Base-by-base conservation (phyloP, 2,888 invertebrate species). In the Acanthacorydalis orientalis region DNA sequence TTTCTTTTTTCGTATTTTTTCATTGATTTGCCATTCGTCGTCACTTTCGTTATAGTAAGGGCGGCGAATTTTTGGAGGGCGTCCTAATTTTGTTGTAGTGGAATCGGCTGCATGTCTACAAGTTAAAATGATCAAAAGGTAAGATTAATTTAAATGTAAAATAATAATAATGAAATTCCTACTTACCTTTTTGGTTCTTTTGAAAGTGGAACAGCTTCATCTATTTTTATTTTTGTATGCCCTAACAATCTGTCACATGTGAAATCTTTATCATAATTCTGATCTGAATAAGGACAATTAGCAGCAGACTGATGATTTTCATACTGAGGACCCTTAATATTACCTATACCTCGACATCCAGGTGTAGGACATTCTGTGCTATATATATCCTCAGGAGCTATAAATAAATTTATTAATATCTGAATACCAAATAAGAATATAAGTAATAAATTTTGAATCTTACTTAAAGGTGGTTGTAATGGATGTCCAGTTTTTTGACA, bases 281-380 rank as follows among this genome's bases (percentile, higher is more conserved):
- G 70, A 14, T 72, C 63, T 1, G 76, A 71, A 68, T 88, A 88
- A 0, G 88, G 89, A 62, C 89, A 89, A 48, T 80, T 74, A 44
- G 78, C 73, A n/a, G 77, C 74, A 15, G 74, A 73, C 47, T 75
- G 73, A 67, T 90, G 90, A 45, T 76, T 77, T 51, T 79, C 74
- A 62, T 77, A 79, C 60, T 80, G 79, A 14, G 85, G 78, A 46
- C 87, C 87, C 59, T 78, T 80, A 43, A 79, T 75, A 60, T 93
- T 89, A n/a, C 95, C 93, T 56, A 85, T 76, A 11, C 93, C 93
- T 52, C 83, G 78, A 62, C 95, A 95, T 0, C 91, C 91, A 37
- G 78, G 77, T 39, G 85, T 84, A 7, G 85, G 83, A 64, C 93
- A 93, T 55, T 80, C 75, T 34, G 81, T 73, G 44, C 73, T 68